These are phyloP conservation scores for Panopea generosa DNA, from an alignment of 2,888 invertebrate genomes.

Conservation along the genomic window DNA sequence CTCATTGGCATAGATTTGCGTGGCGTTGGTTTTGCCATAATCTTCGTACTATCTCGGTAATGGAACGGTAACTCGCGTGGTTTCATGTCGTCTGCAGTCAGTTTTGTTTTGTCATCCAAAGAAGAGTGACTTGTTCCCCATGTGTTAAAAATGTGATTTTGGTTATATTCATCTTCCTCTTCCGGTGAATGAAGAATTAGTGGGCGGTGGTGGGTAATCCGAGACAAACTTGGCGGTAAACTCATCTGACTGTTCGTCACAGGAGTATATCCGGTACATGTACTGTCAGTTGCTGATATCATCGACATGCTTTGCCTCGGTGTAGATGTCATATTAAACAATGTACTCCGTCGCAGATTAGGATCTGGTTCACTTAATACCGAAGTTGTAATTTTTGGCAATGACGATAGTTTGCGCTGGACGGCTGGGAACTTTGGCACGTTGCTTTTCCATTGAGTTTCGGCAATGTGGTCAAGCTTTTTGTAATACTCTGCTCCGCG, in stretches of 20 bases:
- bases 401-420: conserved; percentile 37
- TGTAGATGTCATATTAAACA: conserved; percentile 61
- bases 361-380: conserved; percentile 55
- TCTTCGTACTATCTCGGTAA: conserved; percentile 52
- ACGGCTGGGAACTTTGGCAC: conserved; percentile 58
- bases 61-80: conserved; percentile 61
- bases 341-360: conserved; percentile 20
- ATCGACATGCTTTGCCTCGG: conserved; percentile 62
- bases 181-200: conserved; percentile 30
- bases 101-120: conserved; percentile 54
- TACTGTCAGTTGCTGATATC: conserved; percentile 49
- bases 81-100: conserved; percentile 52
- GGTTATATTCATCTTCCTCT: conserved; percentile 18
- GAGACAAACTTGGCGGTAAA: conserved; percentile 47
- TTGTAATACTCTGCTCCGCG: conserved; percentile 68
- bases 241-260: conserved; percentile 43
- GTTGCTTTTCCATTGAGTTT: conserved; percentile 65
- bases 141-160: conserved; percentile 42
- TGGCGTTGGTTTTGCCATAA: conserved; percentile 56
- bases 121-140: conserved; percentile 61
- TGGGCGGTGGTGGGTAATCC: conserved; percentile 44
- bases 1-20: conserved; percentile 61
- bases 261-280: conserved; percentile 37
- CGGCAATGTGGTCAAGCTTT: conserved; percentile 65
- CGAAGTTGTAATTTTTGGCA: conserved; percentile 59